These are phyloP conservation scores for Trichechus manatus DNA, from an alignment of 2,113 vertebrate species.

Conservation along the genomic window DNA sequence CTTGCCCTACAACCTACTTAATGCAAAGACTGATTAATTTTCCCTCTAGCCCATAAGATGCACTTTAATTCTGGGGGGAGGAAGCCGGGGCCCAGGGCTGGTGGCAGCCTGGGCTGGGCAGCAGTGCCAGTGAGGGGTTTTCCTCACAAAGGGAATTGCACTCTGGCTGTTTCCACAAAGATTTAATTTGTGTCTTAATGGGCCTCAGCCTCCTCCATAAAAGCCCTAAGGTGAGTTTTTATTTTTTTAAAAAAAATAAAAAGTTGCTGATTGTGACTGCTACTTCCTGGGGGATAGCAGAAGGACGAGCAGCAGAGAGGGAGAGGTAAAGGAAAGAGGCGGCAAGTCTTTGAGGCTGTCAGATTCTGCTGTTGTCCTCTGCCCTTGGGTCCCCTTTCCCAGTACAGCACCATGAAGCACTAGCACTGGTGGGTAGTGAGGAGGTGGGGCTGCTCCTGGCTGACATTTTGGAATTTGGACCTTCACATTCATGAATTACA, in stretches of 20 bases:
- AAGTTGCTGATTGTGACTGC: slow-evolving; percentile 83
- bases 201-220: slow-evolving; percentile 85
- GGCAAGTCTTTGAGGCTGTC: background rate
- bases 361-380: background rate
- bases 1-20: slow-evolving; percentile 82
- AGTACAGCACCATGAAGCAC: background rate
- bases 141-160: slow-evolving; percentile 83
- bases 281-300: slow-evolving; percentile 41
- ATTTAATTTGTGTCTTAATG: slow-evolving; percentile 91
- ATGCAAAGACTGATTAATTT: slow-evolving; percentile 86
- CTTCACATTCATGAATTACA: background rate
- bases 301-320: background rate
- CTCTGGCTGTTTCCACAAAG: slow-evolving; percentile 84
- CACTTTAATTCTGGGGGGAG: slow-evolving; percentile 80
- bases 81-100: slow-evolving; percentile 52
- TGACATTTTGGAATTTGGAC: background rate
- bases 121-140: slow-evolving; percentile 29
- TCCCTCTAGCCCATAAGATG: slow-evolving; percentile 76
- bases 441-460: background rate
- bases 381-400: background rate
- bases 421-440: background rate
- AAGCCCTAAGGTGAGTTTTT: slow-evolving; percentile 87
- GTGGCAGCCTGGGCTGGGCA: slow-evolving; percentile 49
- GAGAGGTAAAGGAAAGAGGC: background rate
- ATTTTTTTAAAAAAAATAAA: slow-evolving; percentile 79